Percentiles rank a stretch among this genome's conserved stretches.
Evolutionary conservation across 2,888 invertebrate genomes (phyloP).

Genomic region (Amphipyra berbera): DNA sequence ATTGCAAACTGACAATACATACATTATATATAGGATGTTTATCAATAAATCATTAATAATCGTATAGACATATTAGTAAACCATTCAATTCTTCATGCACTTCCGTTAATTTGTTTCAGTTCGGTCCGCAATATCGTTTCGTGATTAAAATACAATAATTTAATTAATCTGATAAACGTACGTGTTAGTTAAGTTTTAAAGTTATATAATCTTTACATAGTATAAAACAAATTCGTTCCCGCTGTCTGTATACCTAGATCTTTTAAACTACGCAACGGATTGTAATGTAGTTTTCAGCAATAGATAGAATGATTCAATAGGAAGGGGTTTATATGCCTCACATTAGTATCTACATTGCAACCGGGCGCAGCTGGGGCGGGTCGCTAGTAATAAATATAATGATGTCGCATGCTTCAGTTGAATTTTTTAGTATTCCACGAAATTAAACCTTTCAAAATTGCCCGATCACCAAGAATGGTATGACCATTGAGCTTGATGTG

Average conservation of each 20-base stretch:
- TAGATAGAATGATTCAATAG: no score
- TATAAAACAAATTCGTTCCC: no score
- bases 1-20: constrained; percentile 51
- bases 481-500: no score
- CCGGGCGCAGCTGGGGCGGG: no score
- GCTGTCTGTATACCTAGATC: no score
- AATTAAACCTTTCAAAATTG: not conserved
- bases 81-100: constrained; percentile 11
- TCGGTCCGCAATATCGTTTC: not conserved
- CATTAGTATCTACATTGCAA: no score
- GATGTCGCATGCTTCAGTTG: not conserved
- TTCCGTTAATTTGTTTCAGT: constrained; percentile 12
- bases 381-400: not conserved
- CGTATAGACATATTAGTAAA: constrained; percentile 7
- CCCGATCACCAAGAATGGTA: no score
- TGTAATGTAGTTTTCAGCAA: no score
- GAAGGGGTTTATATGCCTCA: no score
- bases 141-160: not conserved
- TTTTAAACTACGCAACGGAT: no score
- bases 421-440: not conserved
- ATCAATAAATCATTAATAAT: constrained; percentile 10
- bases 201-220: no score
- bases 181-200: no score
- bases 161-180: not conserved
- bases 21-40: constrained; percentile 17